phyloP scores from a whole-genome alignment of 2,797 vertebrate genomes.

The Scarus forsteni region DNA sequence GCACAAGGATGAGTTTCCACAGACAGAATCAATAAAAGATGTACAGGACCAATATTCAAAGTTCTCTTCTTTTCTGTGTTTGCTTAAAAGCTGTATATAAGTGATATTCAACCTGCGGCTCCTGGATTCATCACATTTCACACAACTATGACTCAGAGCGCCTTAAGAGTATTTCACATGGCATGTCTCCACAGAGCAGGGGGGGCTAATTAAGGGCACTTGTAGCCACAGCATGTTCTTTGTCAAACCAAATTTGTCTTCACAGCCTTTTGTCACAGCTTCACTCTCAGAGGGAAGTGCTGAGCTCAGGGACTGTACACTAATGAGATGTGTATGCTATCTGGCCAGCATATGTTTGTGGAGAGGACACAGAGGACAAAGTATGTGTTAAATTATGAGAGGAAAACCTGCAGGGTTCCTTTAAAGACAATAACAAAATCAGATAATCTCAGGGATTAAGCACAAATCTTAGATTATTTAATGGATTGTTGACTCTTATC shows the following conservation, averaged over 20 bases:
- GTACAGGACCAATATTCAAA: too few species aligned
- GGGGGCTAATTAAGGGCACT: slow-evolving; percentile 14
- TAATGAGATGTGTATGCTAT: slow-evolving; percentile 47
- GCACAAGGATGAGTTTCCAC: too few species aligned
- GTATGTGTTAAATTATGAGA: slow-evolving; percentile 30
- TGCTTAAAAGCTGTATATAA: too few species aligned
- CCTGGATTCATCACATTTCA: slow-evolving; percentile 4
- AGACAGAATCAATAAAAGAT: too few species aligned
- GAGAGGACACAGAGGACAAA: slow-evolving; percentile 23
- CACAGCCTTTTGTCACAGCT: not conserved
- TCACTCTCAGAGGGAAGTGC: not conserved
- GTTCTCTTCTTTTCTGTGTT: too few species aligned
- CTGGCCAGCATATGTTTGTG: slow-evolving; percentile 32
- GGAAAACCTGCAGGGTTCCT: slow-evolving; percentile 27
- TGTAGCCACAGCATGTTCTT: slow-evolving; percentile 30
- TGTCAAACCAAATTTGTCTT: slow-evolving; percentile 16
- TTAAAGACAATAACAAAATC: not conserved
- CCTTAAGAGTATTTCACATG: not conserved
- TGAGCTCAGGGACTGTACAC: slow-evolving; percentile 13
- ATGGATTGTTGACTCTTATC: not conserved
- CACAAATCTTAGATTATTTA: not conserved
- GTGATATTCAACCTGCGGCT: too few species aligned
- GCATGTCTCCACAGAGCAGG: not conserved
- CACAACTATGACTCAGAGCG: not conserved
- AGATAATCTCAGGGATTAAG: too few species aligned